Evolutionary conservation across 2,797 vertebrate species (phyloP), one percentile per base, ranked within the genome.

Genomic region (Eutrigla gurnardus): DNA sequence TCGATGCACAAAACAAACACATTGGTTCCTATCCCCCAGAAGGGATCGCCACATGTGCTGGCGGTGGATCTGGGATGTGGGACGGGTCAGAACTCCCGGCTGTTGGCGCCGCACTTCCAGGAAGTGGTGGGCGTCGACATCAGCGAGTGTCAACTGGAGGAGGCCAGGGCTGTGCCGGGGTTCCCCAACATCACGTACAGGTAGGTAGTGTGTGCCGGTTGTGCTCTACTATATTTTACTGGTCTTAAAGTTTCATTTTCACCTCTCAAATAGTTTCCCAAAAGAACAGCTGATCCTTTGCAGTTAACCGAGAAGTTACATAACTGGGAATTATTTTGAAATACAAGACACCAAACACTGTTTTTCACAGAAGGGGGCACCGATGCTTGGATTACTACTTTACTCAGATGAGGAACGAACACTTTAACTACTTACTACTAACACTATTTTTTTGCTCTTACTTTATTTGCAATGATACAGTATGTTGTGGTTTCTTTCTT

Each of bases 31-130:
- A 15, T 73, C 58, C 36, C 25, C 37, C 71, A 94, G 94, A 93
- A 92, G 60, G 90, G 85, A 50, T 75, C 70, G 52, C 87, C 91
- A 9, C 83, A 91, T 77, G 75, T 79, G 54, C 77, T 95, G 45
- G 93, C 93, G 0, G 92, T 96, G 66, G 95, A 95, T 84, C 66
- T 95, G 65, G 94, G 95, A 17, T 95, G 95, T 78, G 94, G 95
- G 15, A 94, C 94, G 0, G 95, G 95, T 46, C 93, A 95, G 77
- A 92, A 90, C 58, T 82, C 93, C 33, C 86, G 86, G 5, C 36
- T 90, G 0, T 47, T 95, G 36, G 91, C 94, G 2, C 88, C 90
- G 0, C 62, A 91, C 78, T 95, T 95, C 72, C 78, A 92, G 63
- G 66, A 93, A 69, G 82, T 95, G 32, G 84, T 94, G 45, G 94